phyloP scores from a whole-genome alignment of 2,797 vertebrate species.

The Menidia menidia region DNA sequence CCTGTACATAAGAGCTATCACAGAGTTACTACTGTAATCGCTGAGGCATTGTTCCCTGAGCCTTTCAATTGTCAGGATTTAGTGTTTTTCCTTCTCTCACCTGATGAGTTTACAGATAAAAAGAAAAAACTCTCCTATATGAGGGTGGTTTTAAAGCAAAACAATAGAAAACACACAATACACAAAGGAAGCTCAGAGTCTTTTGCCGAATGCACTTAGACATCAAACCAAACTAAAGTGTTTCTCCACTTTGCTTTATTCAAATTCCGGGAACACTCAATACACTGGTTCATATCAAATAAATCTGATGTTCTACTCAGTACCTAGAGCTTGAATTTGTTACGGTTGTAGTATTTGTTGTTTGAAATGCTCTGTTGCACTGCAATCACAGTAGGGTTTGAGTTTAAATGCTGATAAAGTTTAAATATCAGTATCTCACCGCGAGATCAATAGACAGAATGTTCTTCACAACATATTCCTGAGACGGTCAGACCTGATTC shows the following conservation, averaged over 20 bases:
- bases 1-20: not conserved
- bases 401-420: too few relatives aligned
- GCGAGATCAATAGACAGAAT: too few relatives aligned
- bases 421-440: too few relatives aligned
- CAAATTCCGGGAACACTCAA: too few relatives aligned
- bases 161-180: not conserved
- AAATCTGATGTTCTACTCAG: too few relatives aligned
- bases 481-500: too few relatives aligned
- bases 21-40: not conserved
- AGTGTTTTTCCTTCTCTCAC: not conserved
- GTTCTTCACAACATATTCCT: too few relatives aligned
- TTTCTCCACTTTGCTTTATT: too few relatives aligned
- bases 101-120: not conserved
- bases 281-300: too few relatives aligned
- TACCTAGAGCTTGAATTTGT: not conserved
- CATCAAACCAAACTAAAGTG: too few relatives aligned
- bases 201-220: not conserved
- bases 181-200: not conserved
- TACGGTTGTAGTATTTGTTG: not conserved
- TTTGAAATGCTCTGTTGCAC: not conserved
- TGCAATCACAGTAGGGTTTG: not conserved
- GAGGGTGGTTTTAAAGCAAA: not conserved
- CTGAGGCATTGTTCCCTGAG: not conserved
- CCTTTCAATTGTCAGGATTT: not conserved
- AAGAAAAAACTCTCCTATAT: not conserved